Evolutionary conservation across 2,113 vertebrate species (phyloP), one percentile per base, ranked within the genome.

Genomic region (Spermophilus dauricus): DNA sequence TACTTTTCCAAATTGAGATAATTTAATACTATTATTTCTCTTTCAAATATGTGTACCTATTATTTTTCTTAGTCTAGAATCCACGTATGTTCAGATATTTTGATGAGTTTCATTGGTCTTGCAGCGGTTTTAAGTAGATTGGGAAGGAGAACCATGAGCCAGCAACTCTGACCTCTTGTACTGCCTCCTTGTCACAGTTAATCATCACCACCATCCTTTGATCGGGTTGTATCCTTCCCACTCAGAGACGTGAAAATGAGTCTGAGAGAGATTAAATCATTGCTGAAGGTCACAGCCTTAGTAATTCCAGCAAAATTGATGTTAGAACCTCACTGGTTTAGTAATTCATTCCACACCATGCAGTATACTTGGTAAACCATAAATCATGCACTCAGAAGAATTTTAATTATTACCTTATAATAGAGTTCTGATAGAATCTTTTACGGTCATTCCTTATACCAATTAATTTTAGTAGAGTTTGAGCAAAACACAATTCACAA

Each of bases 11-110:
- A 88, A 86, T 14, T 10, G 28, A 89, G 96, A 51, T 28, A 56
- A 92, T 37, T 48, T 78, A 95, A 84, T 76, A 42, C 82, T 77
- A 32, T 76, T 80, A 72, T 73, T 88, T 92, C 45, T 78, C 63
- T 94, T 72, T 93, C 58, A 91, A 72, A 81, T 93, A 42, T 37
- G 9, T 45, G n/a, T 93, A 75, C 14, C 56, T 20, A 61, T 61
- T 81, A 61, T 56, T 90, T 87, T 86, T 81, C 53, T 91, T 51
- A 63, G 81, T 86, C 63, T 51, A 76, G 32, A 92, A 65, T 76
- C 34, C 22, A 56, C n/a, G 92, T 91, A 81, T 18, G 39, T 48
- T 96, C 67, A 67, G 42, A 94, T n/a, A 78, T 73, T 81, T 95
- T 70, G 22, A 48, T 69, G 24, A 39, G 22, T 92, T 81, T 85